Base-by-base conservation (phyloP, 2,113 vertebrate genomes). In the Meleagris gallopavo region DNA sequence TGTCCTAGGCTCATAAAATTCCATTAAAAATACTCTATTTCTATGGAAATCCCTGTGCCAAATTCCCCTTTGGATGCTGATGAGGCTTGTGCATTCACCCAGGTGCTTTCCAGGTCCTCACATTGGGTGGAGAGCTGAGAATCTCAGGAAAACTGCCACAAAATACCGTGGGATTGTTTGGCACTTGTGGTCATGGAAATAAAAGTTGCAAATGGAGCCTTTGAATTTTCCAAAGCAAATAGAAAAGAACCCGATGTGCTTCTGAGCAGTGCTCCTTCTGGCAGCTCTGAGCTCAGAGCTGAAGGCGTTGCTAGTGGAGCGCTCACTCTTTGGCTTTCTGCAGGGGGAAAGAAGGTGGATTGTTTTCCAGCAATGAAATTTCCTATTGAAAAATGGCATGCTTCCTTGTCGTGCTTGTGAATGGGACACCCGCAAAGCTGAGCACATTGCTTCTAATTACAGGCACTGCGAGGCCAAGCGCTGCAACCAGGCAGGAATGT, bases 381-480 rank as follows among this genome's bases (percentile, higher is more conserved):
- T 89, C 80, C 82, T 88, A n/a, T 93, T 94, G 85, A 90, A 87
- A 89, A 89, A 89, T 71, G 76, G 80, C 94, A 93, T 20, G 67
- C 76, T 96, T 96, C 92, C 94, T 78, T 78, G 48, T 80, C 4
- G 6, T 5, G 34, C 74, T 64, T 27, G 77, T 96, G 92, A 89
- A 92, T 87, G 85, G 89, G 93, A 78, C 0, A 1, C 92, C 85
- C 2, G 7, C 82, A 83, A 94, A 93, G 91, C 2, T 0, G 50
- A 71, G 64, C 77, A 54, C 3, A 1, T 77, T 61, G 89, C 62
- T 85, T 96, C 94, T 90, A 93, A 94, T 96, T 95, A 91, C 77
- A 27, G 38, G 71, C 48, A 0, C 85, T 69, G 84, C 9, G 5
- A 91, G 91, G 72, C 83, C 91, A 83, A 95, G 79, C 90, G 61